Conservation (phyloP, 2,113 vertebrate genomes). For the Podiceps cristatus region DNA sequence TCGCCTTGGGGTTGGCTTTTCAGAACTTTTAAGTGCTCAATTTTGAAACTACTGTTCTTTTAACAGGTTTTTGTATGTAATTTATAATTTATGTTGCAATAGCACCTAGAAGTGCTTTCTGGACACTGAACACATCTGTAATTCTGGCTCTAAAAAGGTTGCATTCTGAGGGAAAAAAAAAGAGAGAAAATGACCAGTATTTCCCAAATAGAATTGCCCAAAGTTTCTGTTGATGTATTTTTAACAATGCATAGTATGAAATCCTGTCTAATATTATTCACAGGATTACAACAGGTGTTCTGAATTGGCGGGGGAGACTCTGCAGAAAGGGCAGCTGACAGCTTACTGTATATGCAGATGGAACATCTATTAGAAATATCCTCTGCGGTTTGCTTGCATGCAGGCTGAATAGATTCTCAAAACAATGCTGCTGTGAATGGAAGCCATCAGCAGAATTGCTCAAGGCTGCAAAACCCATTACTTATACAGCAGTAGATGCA, state of each 20-base stretch:
- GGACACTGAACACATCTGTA: background rate
- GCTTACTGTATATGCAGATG: constrained; percentile 35
- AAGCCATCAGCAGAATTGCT: constrained; percentile 41
- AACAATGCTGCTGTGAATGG: constrained; percentile 14
- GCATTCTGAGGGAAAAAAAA: background rate
- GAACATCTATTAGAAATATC: constrained; percentile 20
- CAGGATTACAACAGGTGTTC: constrained; percentile 37
- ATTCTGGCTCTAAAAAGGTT: constrained; percentile 33
- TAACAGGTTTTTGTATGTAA: background rate
- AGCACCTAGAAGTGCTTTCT: constrained; percentile 48
- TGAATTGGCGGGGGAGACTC: constrained; percentile 44
- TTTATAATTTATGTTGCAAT: constrained; percentile 18
- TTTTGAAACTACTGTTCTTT: background rate
- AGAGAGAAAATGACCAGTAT: background rate
- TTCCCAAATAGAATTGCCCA: background rate
- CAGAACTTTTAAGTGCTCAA: background rate
- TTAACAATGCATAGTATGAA: background rate
- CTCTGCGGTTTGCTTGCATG: constrained; percentile 46
- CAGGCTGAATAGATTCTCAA: background rate
- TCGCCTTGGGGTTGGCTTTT: background rate
- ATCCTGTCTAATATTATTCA: background rate
- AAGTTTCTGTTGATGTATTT: constrained; percentile 34
- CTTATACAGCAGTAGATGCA: background rate
- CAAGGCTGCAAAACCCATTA: constrained; percentile 42
- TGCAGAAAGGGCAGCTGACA: constrained; percentile 27